A percentile compares a stretch with the other conserved stretches of the same genome.
Conservation (phyloP, 2,888 invertebrate genomes). For the Seira ritae region DNA sequence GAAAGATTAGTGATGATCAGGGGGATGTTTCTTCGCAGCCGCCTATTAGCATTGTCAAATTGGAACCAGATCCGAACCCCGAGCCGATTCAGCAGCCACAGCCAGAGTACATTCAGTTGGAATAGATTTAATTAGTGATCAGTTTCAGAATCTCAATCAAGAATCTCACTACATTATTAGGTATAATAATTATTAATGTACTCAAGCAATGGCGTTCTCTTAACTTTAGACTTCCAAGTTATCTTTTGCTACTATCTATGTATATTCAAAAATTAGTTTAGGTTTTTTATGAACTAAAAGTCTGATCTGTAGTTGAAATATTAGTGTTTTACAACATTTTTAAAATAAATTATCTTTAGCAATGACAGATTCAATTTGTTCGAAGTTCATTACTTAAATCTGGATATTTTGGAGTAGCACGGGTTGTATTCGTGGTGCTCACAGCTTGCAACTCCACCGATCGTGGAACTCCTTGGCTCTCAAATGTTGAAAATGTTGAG, state of each 20-base stretch:
- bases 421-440: no score
- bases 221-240: no score
- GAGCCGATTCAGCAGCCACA: not conserved
- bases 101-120: constrained; percentile 34
- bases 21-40: not conserved
- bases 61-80: not conserved
- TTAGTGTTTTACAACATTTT: no score
- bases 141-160: no score
- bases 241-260: no score
- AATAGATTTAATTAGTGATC: not conserved
- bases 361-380: not conserved
- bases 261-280: no score
- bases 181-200: no score
- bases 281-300: not conserved
- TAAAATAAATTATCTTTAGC: no score
- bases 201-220: no score
- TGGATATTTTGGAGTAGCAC: no score
- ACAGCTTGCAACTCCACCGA: not conserved
- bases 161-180: no score
- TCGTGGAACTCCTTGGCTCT: not conserved
- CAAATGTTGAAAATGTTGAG: not conserved
- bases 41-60: not conserved
- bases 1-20: not conserved
- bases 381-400: not conserved
- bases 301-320: no score